Evolutionary conservation across 2,113 vertebrate species (phyloP), one percentile per base, ranked within the genome.

Genomic region (Clarias macrocephalus): DNA sequence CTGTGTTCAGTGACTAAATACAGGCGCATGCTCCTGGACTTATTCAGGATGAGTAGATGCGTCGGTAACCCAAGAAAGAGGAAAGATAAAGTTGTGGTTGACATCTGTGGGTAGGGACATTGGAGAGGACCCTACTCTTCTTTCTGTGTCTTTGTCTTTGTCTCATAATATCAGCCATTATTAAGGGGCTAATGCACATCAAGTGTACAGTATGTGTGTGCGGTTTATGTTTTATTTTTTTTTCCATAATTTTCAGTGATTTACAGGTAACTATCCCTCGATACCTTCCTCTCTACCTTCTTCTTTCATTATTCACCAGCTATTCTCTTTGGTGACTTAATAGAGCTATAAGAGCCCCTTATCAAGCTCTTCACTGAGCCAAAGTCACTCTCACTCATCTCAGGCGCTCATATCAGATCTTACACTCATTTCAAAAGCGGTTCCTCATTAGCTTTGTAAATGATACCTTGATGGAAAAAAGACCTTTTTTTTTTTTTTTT

Each of bases 111-210:
- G 68, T 70, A 54, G 68, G 21, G 83, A 86, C 86, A 88, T 72
- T 57, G 37, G 89, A 87, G 89, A 84, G 54, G 65, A 66, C 84
- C 52, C 60, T 84, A 79, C 85, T 86, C 66, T 84, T 42, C 82
- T 90, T 85, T 90, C 81, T 42, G 33, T 9, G 72, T 25, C 86
- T 88, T 90, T 90, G 82, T 93, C 48, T 48, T 48, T 91, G 88
- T 91, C 68, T 88, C 56, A 12, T 48, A 28, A 59, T 82, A 82
- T 63, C 12, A 82, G 16, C 59, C 37, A 25, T 63, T 48, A 82
- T 33, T 63, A 33, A 42, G 11, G 33, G 21, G 5, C 15, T 2
- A 57, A 18, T 77, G 23, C 23, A 76, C 48, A 76, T 77, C 75
- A n/a, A 77, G 21, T 3, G 48, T 37, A 37, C 33, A 37, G 33